phyloP scores from a whole-genome alignment of 1,140 invertebrate species.

The Stegodyphus dumicola region DNA sequence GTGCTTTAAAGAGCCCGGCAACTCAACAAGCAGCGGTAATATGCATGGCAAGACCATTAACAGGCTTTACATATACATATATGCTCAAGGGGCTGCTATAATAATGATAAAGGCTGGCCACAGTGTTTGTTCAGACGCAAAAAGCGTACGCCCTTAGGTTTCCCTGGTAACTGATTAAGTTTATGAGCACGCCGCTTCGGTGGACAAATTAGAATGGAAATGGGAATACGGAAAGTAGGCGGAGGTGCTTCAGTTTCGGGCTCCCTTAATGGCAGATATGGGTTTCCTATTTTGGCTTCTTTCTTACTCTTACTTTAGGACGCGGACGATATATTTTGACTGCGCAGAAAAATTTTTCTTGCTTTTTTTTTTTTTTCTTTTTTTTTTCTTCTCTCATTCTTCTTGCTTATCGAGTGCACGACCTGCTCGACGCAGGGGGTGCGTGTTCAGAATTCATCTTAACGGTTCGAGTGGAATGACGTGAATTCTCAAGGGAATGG shows the following conservation, averaged over 20 bases:
- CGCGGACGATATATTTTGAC: not conserved
- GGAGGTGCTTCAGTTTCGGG: not conserved
- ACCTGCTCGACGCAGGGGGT: too few relatives aligned
- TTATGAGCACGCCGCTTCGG: slow-evolving; percentile 43
- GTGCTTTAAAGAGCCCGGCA: slow-evolving; percentile 17
- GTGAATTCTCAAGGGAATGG: too few relatives aligned
- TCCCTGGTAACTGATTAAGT: slow-evolving; percentile 57
- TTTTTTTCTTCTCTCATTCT: too few relatives aligned
- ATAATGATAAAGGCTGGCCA: slow-evolving; percentile 54
- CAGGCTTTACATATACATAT: slow-evolving; percentile 41
- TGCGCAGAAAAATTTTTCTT: not conserved
- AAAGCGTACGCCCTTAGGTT: slow-evolving; percentile 41
- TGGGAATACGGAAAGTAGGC: slow-evolving; percentile 42
- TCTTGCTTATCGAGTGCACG: too few relatives aligned
- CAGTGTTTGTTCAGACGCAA: slow-evolving; percentile 57
- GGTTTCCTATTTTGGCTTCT: not conserved
- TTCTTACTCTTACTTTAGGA: not conserved
- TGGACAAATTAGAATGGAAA: slow-evolving; percentile 60
- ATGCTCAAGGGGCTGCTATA: slow-evolving; percentile 47
- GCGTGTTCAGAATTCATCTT: too few relatives aligned
- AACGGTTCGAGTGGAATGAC: too few relatives aligned
- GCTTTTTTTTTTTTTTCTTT: too few relatives aligned
- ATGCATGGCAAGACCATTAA: slow-evolving; percentile 49
- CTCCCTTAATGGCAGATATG: slow-evolving; percentile 37
- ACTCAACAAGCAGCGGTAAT: slow-evolving; percentile 48